phyloP scores from a whole-genome alignment of 2,113 vertebrate genomes.

The Oreocharis arfaki region DNA sequence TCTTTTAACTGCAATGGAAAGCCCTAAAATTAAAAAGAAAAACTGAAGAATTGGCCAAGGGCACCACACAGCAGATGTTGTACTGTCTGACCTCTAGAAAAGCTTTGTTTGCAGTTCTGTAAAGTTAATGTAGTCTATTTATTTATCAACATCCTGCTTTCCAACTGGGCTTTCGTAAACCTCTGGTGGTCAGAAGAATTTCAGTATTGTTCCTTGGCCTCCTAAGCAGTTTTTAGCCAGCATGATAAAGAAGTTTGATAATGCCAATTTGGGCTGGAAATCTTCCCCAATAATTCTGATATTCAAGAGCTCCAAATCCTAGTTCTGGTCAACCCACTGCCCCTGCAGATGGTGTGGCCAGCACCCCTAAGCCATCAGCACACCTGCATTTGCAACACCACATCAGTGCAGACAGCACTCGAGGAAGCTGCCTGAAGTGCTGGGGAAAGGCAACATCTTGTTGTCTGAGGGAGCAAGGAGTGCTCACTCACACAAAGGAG shows the following conservation, averaged over 20 bases:
- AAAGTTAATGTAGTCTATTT: background rate
- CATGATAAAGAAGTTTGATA: background rate
- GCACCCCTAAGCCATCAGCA: background rate
- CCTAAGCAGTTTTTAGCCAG: background rate
- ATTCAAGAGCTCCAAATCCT: background rate
- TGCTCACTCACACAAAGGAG: background rate
- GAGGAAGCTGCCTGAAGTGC: background rate
- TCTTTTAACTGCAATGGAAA: background rate
- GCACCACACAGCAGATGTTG: background rate
- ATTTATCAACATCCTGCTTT: background rate
- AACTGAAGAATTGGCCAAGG: background rate
- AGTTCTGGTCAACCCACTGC: background rate
- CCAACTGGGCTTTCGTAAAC: background rate
- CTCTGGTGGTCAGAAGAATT: background rate
- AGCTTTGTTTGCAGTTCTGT: background rate
- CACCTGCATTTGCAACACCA: background rate
- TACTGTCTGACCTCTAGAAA: background rate
- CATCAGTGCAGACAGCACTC: background rate
- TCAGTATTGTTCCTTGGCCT: background rate
- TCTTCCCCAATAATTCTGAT: background rate
- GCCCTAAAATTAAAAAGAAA: background rate
- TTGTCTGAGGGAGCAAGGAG: background rate
- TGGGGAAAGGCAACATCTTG: background rate
- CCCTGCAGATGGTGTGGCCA: background rate
- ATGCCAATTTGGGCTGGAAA: background rate